These are phyloP conservation scores for Drosophila prolongata DNA, from an alignment of 2,888 invertebrate genomes.

Conservation along the genomic window DNA sequence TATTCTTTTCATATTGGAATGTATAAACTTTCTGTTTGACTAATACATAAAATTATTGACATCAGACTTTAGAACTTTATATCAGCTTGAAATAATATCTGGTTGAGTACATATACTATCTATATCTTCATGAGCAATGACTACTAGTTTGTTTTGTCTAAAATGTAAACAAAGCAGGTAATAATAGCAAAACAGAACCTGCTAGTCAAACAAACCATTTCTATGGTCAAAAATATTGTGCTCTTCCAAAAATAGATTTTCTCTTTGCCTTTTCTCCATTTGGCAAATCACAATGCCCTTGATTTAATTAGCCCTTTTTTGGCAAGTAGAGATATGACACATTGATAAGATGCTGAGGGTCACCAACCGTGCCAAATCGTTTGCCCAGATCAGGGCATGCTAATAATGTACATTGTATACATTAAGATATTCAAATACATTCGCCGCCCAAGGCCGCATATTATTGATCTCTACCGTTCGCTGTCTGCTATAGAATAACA, in stretches of 20 bases:
- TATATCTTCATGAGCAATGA: background rate
- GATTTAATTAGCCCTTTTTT: slow-evolving; percentile 1
- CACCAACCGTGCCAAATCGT: slow-evolving; percentile 12
- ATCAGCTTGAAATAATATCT: too few species aligned
- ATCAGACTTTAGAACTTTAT: too few species aligned
- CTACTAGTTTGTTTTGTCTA: background rate
- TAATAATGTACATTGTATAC: slow-evolving; percentile 28
- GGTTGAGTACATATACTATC: background rate
- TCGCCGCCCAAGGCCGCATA: slow-evolving; percentile 32
- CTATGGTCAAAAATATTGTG: background rate
- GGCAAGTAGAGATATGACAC: background rate
- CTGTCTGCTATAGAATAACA: slow-evolving; percentile 15
- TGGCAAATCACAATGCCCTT: background rate
- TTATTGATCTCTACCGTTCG: slow-evolving; percentile 32
- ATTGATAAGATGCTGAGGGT: slow-evolving; percentile 5
- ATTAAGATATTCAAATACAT: slow-evolving; percentile 39
- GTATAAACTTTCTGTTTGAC: too few species aligned
- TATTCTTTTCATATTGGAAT: too few species aligned
- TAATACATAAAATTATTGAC: too few species aligned
- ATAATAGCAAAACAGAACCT: background rate
- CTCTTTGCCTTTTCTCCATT: too few species aligned
- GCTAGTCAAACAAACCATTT: background rate
- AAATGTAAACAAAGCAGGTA: slow-evolving; percentile 3
- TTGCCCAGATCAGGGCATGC: slow-evolving; percentile 24
- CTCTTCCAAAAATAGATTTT: background rate